Evolutionary conservation across 92 coral and sea anemone species (phyloP).

Genomic region (Porites divaricata): DNA sequence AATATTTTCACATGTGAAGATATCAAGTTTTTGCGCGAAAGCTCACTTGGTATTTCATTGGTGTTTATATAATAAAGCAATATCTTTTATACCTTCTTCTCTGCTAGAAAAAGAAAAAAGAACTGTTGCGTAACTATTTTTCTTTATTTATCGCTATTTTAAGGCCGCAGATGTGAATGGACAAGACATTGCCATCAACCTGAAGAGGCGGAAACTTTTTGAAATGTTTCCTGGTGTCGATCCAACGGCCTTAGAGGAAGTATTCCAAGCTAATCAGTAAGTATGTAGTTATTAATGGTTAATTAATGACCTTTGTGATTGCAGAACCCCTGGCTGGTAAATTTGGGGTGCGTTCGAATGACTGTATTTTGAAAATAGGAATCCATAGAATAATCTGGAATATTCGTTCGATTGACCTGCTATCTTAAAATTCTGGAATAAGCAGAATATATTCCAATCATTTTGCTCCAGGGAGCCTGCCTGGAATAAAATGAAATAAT

Average conservation of each 20-base stretch:
- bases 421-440: no score
- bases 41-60: no score
- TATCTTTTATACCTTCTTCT: no score
- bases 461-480: no score
- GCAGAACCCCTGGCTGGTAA: not conserved
- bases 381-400: no score
- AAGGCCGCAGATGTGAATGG: constrained; percentile 20
- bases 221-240: constrained; percentile 96
- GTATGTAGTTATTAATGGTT: not conserved
- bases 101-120: not conserved
- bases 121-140: not conserved
- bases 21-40: no score
- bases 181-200: constrained; percentile 59
- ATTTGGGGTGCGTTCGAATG: not conserved
- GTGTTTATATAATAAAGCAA: no score
- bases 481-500: no score
- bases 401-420: no score
- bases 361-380: no score
- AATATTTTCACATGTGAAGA: no score
- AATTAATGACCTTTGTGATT: not conserved
- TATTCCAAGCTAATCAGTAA: constrained; percentile 89
- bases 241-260: constrained; percentile 83
- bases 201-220: constrained; percentile 83
- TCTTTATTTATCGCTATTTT: not conserved
- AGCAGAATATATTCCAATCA: no score